phyloP scores from a whole-genome alignment of 2,113 vertebrate genomes.

The Zosterops pallidus region DNA sequence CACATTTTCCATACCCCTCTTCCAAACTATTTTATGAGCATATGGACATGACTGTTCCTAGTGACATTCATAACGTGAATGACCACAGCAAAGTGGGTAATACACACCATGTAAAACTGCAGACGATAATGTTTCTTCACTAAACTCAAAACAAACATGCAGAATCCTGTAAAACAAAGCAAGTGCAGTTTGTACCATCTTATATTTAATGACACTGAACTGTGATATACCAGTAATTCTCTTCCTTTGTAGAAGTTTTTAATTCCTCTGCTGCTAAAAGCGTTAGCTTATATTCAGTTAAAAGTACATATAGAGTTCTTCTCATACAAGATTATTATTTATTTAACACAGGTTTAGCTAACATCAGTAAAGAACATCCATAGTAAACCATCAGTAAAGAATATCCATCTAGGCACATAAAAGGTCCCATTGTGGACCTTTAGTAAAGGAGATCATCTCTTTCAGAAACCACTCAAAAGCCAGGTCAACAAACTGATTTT shows the following conservation, averaged over 20 bases:
- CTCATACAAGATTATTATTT: background rate
- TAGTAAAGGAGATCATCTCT: background rate
- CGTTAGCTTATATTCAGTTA: background rate
- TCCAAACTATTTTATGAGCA: background rate
- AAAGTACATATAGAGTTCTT: background rate
- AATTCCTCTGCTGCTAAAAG: background rate
- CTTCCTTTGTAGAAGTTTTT: background rate
- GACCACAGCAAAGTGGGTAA: slow-evolving; percentile 67
- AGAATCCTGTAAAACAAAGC: slow-evolving; percentile 91
- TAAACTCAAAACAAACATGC: slow-evolving; percentile 99
- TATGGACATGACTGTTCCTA: background rate
- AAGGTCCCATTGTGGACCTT: background rate
- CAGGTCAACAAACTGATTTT: background rate
- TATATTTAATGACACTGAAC: background rate
- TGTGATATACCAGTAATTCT: background rate
- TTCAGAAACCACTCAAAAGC: background rate
- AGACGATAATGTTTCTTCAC: slow-evolving; percentile 99
- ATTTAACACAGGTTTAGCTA: background rate
- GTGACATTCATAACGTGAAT: background rate
- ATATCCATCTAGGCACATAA: background rate
- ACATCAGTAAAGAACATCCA: background rate
- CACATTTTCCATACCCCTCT: background rate
- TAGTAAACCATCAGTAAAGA: background rate
- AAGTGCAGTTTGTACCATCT: slow-evolving; percentile 9
- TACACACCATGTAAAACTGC: slow-evolving; percentile 99